These are phyloP conservation scores for Dicycla oo DNA, from an alignment of 2,888 invertebrate species.

Conservation along the genomic window DNA sequence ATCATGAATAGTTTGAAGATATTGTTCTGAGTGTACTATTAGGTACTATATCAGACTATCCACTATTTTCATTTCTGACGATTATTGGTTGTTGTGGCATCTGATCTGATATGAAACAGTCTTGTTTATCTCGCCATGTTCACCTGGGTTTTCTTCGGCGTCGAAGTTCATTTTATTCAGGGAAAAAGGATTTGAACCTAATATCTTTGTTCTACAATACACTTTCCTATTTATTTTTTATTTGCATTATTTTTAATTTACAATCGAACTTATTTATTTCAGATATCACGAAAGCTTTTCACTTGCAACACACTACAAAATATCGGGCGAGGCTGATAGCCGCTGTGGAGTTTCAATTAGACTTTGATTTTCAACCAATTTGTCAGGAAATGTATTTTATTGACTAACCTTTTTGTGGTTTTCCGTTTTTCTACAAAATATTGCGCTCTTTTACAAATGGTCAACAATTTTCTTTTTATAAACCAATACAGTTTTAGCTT, in stretches of 20 bases:
- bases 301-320: conserved; percentile 49
- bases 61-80: not conserved
- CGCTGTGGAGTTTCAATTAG: conserved; percentile 62
- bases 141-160: not conserved
- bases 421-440: conserved; percentile 20
- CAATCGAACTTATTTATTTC: not conserved
- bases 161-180: not conserved
- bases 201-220: too few relatives aligned
- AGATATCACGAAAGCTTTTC: not conserved
- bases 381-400: conserved; percentile 51
- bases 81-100: not conserved
- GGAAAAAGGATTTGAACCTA: not conserved
- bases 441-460: conserved; percentile 8
- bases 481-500: not conserved
- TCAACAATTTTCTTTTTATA: not conserved
- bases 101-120: not conserved
- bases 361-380: conserved; percentile 66
- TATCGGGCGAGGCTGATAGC: conserved; percentile 56
- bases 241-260: too few relatives aligned
- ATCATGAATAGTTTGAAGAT: not conserved
- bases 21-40: too few relatives aligned
- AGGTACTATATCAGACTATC: not conserved
- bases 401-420: conserved; percentile 19
- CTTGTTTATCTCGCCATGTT: too few relatives aligned
- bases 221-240: too few relatives aligned